Conservation (phyloP, 2,797 vertebrate genomes). For the Zenarchopterus dispar region DNA sequence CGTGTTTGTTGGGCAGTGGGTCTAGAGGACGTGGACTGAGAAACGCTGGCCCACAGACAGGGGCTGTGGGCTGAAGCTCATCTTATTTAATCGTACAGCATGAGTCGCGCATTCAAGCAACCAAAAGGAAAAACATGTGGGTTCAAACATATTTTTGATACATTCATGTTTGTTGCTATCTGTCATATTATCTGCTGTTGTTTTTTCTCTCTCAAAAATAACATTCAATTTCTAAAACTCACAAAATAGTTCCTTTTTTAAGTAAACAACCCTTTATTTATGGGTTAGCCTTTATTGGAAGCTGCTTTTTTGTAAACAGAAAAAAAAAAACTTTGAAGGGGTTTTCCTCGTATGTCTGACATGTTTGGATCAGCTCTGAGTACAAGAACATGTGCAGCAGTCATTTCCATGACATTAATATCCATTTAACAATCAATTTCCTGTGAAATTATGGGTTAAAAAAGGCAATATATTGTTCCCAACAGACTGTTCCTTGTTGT, state of each 20-base stretch:
- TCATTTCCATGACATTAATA: neutral
- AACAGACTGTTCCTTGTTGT: too few relatives aligned
- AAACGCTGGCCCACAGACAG: neutral
- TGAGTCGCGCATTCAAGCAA: neutral
- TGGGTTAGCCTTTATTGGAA: neutral
- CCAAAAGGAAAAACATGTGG: neutral
- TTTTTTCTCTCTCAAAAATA: neutral
- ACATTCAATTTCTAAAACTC: neutral
- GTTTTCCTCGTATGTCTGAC: slow-evolving; percentile 2
- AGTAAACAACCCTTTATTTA: neutral
- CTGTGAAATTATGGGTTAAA: slow-evolving; percentile 5
- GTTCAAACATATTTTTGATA: neutral
- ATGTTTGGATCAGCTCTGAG: slow-evolving; percentile 4
- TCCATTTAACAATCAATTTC: slow-evolving; percentile 3
- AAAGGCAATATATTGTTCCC: neutral
- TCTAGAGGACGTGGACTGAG: neutral
- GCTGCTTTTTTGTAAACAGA: slow-evolving; percentile 5
- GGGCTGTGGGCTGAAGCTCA: neutral
- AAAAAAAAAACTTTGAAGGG: slow-evolving; percentile 1
- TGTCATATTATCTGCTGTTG: too few relatives aligned
- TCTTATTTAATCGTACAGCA: neutral
- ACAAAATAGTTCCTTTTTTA: neutral
- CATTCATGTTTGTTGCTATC: neutral
- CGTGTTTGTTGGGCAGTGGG: too few relatives aligned
- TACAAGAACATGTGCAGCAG: neutral